Evolutionary conservation across 2,888 invertebrate genomes (phyloP).

Genomic region (Dichetophora obliterata): DNA sequence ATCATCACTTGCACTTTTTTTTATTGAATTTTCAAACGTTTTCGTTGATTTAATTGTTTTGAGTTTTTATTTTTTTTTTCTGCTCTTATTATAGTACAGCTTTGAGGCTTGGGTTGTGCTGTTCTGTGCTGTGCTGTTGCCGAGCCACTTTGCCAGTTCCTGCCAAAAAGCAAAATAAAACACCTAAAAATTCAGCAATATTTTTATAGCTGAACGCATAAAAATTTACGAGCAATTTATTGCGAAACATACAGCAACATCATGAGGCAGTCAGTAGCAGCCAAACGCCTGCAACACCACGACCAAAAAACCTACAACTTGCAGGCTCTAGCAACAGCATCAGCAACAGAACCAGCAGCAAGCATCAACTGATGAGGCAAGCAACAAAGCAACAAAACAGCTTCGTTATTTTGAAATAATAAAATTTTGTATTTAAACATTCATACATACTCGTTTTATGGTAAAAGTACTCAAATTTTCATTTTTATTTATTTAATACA

Average conservation of each 20-base stretch:
- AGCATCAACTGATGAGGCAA: not conserved
- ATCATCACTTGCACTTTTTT: not conserved
- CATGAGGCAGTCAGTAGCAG: too few relatives aligned
- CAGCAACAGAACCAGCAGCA: not conserved
- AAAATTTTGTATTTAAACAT: slow-evolving; percentile 23
- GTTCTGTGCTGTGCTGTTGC: too few relatives aligned
- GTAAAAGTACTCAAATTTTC: too few relatives aligned
- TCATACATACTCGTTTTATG: too few relatives aligned
- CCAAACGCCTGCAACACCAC: too few relatives aligned
- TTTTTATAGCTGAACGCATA: slow-evolving; percentile 31
- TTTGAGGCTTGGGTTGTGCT: not conserved
- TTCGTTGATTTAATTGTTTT: not conserved
- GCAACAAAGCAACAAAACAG: not conserved
- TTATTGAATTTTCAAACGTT: not conserved
- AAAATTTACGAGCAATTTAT: slow-evolving; percentile 35
- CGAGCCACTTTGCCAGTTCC: too few relatives aligned
- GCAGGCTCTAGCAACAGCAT: too few relatives aligned
- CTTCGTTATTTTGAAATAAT: slow-evolving; percentile 22
- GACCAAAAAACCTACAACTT: too few relatives aligned
- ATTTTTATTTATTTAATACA: too few relatives aligned
- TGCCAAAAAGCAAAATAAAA: not conserved
- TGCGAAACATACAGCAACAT: not conserved
- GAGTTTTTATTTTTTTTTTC: not conserved
- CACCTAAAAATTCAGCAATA: slow-evolving; percentile 26
- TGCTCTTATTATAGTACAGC: not conserved